Percentiles rank a stretch among this genome's conserved stretches.
These are phyloP conservation scores for Hydroisotoma schaefferi DNA, from an alignment of 2,888 invertebrate species.

Conservation along the genomic window DNA sequence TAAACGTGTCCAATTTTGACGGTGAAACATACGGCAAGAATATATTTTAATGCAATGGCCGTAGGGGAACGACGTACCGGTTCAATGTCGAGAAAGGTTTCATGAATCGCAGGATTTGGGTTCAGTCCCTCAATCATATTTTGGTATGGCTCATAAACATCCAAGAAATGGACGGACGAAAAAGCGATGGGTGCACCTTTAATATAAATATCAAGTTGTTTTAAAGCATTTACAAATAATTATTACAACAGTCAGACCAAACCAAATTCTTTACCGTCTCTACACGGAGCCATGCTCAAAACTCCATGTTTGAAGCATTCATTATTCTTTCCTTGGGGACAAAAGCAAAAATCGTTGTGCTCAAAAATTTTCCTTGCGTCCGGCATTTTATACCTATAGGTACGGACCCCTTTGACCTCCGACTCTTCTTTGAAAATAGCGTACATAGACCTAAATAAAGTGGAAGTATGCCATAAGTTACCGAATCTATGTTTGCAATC, in stretches of 20 bases:
- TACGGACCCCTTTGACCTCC: conserved; percentile 35
- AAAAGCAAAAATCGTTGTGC: conserved; percentile 46
- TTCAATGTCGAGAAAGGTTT: conserved; percentile 78
- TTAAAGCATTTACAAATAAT: neutral
- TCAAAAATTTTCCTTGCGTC: conserved; percentile 46
- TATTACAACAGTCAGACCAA: neutral
- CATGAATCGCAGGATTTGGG: conserved; percentile 66
- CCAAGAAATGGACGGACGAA: conserved; percentile 85
- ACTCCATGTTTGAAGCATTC: conserved; percentile 45
- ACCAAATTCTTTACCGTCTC: conserved; percentile 38
- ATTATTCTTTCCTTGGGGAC: conserved; percentile 43
- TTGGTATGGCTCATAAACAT: conserved; percentile 57
- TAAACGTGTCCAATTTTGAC: too few species aligned
- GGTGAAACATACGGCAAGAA: too few species aligned
- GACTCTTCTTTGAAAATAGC: conserved; percentile 37
- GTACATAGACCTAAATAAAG: conserved; percentile 44
- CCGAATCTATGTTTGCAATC: too few species aligned
- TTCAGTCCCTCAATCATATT: conserved; percentile 68
- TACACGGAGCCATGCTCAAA: conserved; percentile 44
- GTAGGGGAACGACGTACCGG: conserved; percentile 64
- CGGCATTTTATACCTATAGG: conserved; percentile 44
- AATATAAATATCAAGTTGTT: conserved; percentile 44
- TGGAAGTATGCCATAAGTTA: too few species aligned
- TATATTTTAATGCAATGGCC: too few species aligned
- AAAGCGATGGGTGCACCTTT: conserved; percentile 80